Base-by-base conservation (phyloP, 1,140 invertebrate species). In the Phortica variegata region DNA sequence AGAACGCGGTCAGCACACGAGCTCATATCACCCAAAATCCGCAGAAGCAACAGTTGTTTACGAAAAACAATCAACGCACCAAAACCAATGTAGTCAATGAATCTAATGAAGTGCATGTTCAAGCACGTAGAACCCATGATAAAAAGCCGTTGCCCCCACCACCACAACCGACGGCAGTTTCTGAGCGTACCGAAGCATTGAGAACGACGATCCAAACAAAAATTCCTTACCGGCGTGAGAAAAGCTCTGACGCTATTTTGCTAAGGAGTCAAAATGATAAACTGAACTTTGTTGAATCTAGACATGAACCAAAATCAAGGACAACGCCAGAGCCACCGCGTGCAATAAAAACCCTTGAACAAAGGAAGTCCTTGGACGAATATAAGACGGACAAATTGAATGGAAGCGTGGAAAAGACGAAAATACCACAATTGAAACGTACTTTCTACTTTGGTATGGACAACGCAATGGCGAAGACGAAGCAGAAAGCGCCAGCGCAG, bases 361-460 rank as follows among this genome's bases (percentile, higher is more conserved):
- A 12, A 7, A 29, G 26, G 12, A 12, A 29, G 26, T 29, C 26
- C 26, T n/a, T n/a, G n/a, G n/a, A n/a, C n/a, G n/a, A n/a, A n/a
- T n/a, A n/a, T n/a, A n/a, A 12, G 26, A 6, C 6, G 26, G 6
- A 29, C 26, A 12, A 29, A 12, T 12, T 12, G 26, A 29, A 29
- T 12, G 6, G 12, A 29, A 6, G 26, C 26, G n/a, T 29, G 12
- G 12, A 6, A 29, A 29, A 6, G 12, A 29, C 51, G 12, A 54
- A 44, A 6, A 54, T 47, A 13, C 61, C 20, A 79, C 83, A 55
- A 81, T 31, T 57, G 9, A 61, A 84, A 16, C 87, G 87, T 61
- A 85, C 83, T 33, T 89, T 89, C 74, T 90, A 90, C 69, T 89
- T 89, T 60, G 87, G 87, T 12, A 89, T 89, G 86, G 82, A 85